Evolutionary conservation across 2,888 invertebrate genomes (phyloP), one percentile per base, ranked within the genome.

Genomic region (Oxycera nigricornis): DNA sequence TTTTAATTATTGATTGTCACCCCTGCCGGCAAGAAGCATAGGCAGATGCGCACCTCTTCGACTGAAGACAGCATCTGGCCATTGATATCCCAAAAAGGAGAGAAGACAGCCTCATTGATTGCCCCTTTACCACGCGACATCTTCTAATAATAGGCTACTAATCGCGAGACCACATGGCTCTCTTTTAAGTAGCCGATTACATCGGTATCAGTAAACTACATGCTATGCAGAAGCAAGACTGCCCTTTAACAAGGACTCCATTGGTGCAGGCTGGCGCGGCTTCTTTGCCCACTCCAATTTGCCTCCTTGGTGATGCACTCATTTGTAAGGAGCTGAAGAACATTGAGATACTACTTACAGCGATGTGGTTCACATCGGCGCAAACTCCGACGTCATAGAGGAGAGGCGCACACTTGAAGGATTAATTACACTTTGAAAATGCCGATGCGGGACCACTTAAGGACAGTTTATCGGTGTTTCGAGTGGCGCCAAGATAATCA

Each of bases 341-440:
- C 52, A 31, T 31, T 20, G 39, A 65, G 65, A 65, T 65, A 39
- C 41, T 59, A 17, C 65, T 17, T 62, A n/a, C 9, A 57, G 65
- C 2, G n/a, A 20, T 39, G 65, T 14, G 39, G 20, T 31, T 61
- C 31, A 31, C 31, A 61, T 31, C 41, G 41, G 65, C 65, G 61
- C 20, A 61, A 61, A 61, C 31, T 65, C 41, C 39, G 46, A 17
- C 70, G 11, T 30, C 68, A 26, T 14, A 7, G 39, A 65, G 7
- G 11, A 46, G 30, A 41, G 52, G 52, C 65, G 30, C 52, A 52
- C 52, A 70, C 70, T 70, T 70, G 70, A 70, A 70, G 70, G 70
- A 70, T 70, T 70, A 70, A 70, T 70, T 70, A 52, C 70, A 52
- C 70, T 70, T 70, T 70, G 70, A 55, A 70, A 70, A 70, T 70